Conservation (phyloP, 1,140 invertebrate species). For the Aphelinus certus region DNA sequence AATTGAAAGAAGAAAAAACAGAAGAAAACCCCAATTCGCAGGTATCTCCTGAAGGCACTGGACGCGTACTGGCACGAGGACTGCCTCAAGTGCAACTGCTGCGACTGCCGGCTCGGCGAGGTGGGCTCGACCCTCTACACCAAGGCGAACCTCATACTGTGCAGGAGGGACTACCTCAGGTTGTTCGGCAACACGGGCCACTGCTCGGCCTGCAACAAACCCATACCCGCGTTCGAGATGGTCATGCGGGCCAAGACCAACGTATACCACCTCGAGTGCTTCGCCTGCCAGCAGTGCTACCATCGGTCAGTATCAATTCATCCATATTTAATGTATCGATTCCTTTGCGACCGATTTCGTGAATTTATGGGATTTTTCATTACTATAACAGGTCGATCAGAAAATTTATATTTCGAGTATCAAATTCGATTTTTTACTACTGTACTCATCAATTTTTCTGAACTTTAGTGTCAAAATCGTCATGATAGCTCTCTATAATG, state of each 20-base stretch:
- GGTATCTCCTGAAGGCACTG: constrained; percentile 83
- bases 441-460: no score
- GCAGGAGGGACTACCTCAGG: constrained; percentile 97
- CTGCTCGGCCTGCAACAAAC: constrained; percentile 94
- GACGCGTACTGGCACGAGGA: constrained; percentile 98
- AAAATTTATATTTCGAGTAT: no score
- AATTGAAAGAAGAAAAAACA: no score
- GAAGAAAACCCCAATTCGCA: constrained; percentile 35
- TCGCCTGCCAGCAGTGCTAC: constrained; percentile 97
- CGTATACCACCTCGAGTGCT: constrained; percentile 98
- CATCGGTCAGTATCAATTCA: constrained; percentile 80
- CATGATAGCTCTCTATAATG: no score
- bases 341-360: no score
- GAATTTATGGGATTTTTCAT: no score
- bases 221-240: constrained; percentile 98
- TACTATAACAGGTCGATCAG: no score
- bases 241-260: constrained; percentile 97
- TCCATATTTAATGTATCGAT: no score
- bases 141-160: constrained; percentile 96
- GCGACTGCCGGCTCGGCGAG: constrained; percentile 95
- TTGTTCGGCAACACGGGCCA: constrained; percentile 90
- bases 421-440: no score
- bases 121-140: constrained; percentile 97
- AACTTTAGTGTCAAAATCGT: no score
- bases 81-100: constrained; percentile 97